These are phyloP conservation scores for Orchesella cincta DNA, from an alignment of 1,140 invertebrate species.

Conservation along the genomic window DNA sequence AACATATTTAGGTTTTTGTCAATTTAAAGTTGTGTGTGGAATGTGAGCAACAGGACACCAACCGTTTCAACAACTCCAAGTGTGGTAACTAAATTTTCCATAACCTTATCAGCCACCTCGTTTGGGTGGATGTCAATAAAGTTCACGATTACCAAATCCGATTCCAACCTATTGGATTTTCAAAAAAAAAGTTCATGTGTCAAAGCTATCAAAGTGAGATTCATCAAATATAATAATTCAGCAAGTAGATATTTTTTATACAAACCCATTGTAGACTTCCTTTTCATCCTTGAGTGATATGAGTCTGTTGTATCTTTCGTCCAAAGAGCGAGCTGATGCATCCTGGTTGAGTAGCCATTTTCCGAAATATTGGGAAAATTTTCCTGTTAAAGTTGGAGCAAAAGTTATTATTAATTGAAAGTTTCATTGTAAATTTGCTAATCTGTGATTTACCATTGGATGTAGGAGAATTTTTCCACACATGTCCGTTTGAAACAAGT, in stretches of 20 bases:
- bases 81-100: not conserved
- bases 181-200: not conserved
- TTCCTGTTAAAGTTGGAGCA: not conserved
- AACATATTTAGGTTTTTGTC: too few species aligned
- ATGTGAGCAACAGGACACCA: not conserved
- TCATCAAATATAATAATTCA: too few species aligned
- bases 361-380: not conserved
- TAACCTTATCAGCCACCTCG: not conserved
- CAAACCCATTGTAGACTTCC: not conserved
- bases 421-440: not conserved
- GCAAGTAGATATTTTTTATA: not conserved
- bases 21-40: not conserved
- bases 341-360: constrained; percentile 1
- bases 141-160: not conserved
- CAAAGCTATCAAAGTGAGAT: too few species aligned
- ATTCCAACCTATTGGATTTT: not conserved
- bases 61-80: not conserved
- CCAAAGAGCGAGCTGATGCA: not conserved
- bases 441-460: not conserved
- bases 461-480: not conserved
- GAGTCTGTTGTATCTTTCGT: not conserved
- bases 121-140: constrained; percentile 7
- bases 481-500: not conserved
- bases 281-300: not conserved
- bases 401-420: too few species aligned